Evolutionary conservation across 2,888 invertebrate genomes (phyloP).

Genomic region (Stenodera caucasica): DNA sequence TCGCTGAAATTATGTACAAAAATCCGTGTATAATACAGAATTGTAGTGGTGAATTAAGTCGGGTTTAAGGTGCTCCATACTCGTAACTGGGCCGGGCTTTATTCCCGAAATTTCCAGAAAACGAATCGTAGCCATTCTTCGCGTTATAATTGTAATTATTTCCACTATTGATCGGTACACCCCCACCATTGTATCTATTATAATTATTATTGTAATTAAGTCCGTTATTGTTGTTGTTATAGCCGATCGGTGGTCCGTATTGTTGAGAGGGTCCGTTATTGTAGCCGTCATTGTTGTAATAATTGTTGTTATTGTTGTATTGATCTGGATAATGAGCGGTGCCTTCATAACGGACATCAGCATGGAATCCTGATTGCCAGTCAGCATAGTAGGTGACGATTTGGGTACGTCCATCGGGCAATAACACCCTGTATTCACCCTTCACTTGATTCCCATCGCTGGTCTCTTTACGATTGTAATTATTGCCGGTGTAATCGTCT

Average conservation of each 20-base stretch:
- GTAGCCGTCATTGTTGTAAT: conserved; percentile 37
- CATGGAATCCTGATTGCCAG: conserved; percentile 78
- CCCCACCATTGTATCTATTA: conserved; percentile 16
- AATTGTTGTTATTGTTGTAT: conserved; percentile 45
- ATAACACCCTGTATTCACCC: conserved; percentile 64
- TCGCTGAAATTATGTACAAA: neutral
- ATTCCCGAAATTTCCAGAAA: conserved; percentile 14
- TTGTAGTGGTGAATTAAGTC: neutral
- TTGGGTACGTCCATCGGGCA: conserved; percentile 66
- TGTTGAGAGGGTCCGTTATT: conserved; percentile 29
- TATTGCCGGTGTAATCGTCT: conserved; percentile 73
- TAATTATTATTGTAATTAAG: conserved; percentile 13
- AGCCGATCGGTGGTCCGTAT: conserved; percentile 16
- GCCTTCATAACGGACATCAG: conserved; percentile 74
- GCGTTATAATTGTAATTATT: conserved; percentile 26
- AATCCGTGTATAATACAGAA: neutral
- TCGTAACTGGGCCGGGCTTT: conserved; percentile 26
- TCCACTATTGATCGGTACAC: conserved; percentile 26
- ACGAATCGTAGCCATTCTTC: conserved; percentile 21
- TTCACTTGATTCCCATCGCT: conserved; percentile 73
- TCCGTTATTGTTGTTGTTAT: conserved; percentile 32
- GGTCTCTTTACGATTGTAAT: conserved; percentile 70
- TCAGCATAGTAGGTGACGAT: conserved; percentile 78
- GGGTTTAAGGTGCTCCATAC: conserved; percentile 27
- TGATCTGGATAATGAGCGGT: conserved; percentile 67